phyloP scores from a whole-genome alignment of 2,797 vertebrate species.

The Rhynchotus rufescens region DNA sequence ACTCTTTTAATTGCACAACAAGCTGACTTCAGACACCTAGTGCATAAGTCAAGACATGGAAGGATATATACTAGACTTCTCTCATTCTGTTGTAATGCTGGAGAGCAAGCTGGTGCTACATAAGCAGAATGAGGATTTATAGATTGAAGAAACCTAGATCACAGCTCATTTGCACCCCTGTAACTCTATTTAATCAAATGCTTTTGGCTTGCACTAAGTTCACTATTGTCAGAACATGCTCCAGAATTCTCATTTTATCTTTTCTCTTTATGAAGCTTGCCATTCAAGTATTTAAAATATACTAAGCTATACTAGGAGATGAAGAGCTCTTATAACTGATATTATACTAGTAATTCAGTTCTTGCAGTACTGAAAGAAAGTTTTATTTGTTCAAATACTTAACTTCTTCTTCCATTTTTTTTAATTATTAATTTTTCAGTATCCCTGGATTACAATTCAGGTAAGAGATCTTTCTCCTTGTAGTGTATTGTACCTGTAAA shows the following conservation, averaged over 20 bases:
- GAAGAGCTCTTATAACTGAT: not conserved
- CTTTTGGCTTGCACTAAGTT: not conserved
- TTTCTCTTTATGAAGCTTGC: not conserved
- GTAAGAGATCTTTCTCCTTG: constrained; percentile 62
- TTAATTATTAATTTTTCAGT: constrained; percentile 61
- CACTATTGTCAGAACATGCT: not conserved
- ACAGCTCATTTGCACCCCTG: fast-evolving
- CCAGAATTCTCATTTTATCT: not conserved
- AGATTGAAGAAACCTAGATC: not conserved
- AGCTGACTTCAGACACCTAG: not conserved
- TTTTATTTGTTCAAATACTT: not conserved
- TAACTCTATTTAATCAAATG: not conserved
- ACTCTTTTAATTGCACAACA: not conserved
- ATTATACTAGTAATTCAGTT: not conserved
- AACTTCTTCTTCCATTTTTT: not conserved
- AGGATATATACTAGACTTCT: not conserved
- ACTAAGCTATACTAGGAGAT: not conserved
- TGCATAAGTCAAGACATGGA: not conserved
- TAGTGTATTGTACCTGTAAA: not conserved
- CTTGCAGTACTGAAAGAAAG: not conserved
- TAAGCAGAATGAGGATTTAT: not conserved
- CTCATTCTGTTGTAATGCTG: not conserved
- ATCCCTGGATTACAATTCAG: constrained; percentile 72
- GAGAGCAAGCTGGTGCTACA: not conserved
- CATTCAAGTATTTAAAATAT: not conserved